Base-by-base conservation (phyloP, 1,140 invertebrate genomes). In the Cotesia typhae region DNA sequence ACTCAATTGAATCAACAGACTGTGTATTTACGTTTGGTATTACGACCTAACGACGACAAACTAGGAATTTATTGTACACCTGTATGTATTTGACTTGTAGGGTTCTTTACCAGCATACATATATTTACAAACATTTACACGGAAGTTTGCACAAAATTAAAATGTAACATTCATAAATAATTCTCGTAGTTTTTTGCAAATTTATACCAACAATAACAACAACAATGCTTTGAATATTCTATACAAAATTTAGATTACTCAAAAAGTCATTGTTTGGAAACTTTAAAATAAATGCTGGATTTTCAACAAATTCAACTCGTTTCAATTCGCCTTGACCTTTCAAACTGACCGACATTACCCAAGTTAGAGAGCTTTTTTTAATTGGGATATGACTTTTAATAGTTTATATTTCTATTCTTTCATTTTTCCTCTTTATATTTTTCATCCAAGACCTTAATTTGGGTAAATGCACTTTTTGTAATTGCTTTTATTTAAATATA, bases 11-110 rank as follows among this genome's bases (percentile, higher is more conserved):
- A 61, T 61, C 28, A 61, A 61, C 59, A 61, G 2, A 61, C 10
- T 61, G 59, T 61, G 59, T 61, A 61, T 61, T 61, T 61, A 61
- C 59, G 59, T 61, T 61, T 61, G 17, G 59, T 36, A 20, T 35
- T 12, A 20, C 20, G 35, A 61, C 59, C 35, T 61, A 61, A 61
- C 59, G 35, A 61, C 35, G 59, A 10, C 35, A 61, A 61, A 37
- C 59, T 61, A 12, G 59, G 20, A 61, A 61, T 61, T 61, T 36
- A 61, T 61, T 61, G 59, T 47, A 47, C 41, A 47, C 41, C 41
- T 47, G 41, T 47, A 47, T 47, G 41, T 47, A 10, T 47, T 47
- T 47, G 41, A 47, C 41, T 47, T 47, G 6, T 47, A 47, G 41
- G 41, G 41, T 47, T 47, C 5, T 47, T 47, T 9, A 7, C 5